Base-by-base conservation (phyloP, 2,113 vertebrate genomes). In the Brachyistius frenatus region DNA sequence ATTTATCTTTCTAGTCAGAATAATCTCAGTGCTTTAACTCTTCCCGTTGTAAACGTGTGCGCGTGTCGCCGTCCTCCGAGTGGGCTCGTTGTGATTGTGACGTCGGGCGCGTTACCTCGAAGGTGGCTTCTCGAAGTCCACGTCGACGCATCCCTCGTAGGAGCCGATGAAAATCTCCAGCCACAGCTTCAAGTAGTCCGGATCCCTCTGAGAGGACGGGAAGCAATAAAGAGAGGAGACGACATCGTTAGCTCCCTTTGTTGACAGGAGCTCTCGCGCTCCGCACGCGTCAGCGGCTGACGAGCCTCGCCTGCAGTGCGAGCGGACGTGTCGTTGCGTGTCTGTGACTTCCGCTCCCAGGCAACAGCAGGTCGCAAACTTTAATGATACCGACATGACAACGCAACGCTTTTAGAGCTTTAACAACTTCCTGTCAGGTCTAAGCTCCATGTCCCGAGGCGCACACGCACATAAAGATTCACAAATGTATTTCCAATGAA, bases 151-250 rank as follows among this genome's bases (percentile, higher is more conserved):
- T 61, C 96, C 95, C 82, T 99, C 98, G 73, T 98, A 98, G 81
- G 96, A 97, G 87, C 96, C 93, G 92, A 99, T 96, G 94, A 99
- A 99, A 91, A 93, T 97, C 84, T 99, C 98, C 94, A 99, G 91
- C 98, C 98, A 99, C 16, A 98, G 93, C 86, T 96, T 98, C 92
- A 99, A 92, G 86, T 99, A 99, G 95, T 98, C 97, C 75, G 97
- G 98, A 91, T 99, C 97, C 92, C 98, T 97, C 98, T 99, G 94
- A 76, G 67, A 61, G 85, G 87, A 66, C 2, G 5, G 13, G 65
- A 47, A 2, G 9, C 14, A 54, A 23, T 39, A 23, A 66, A 50
- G n/a, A 6, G 6, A 50, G 5, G 49, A 15, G 60, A 69, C 31
- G 36, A 56, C 36, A 44, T 5, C n/a, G 64, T 85, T 64, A 73